Conservation (phyloP, 2,113 vertebrate genomes). For the Malaclemys terrapin region DNA sequence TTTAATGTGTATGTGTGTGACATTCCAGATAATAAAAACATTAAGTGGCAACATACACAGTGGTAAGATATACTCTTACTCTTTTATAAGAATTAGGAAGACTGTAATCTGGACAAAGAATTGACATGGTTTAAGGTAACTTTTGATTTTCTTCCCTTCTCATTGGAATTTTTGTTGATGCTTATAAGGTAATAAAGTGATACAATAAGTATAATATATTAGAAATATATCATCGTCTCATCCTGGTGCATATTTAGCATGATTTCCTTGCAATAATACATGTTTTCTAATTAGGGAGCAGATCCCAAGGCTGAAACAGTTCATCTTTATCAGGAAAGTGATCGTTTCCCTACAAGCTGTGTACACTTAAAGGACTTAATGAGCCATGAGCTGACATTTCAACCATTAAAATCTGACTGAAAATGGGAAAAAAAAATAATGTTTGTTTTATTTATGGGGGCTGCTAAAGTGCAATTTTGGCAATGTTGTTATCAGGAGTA, state of each 20-base stretch:
- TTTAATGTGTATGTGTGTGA: slow-evolving; percentile 16
- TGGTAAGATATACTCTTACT: background rate
- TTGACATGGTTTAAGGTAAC: slow-evolving; percentile 13
- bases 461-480: background rate
- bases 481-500: slow-evolving; percentile 13
- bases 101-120: background rate
- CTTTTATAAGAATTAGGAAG: background rate
- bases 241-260: slow-evolving; percentile 42
- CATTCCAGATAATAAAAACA: slow-evolving; percentile 44
- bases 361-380: slow-evolving; percentile 53
- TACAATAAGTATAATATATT: slow-evolving; percentile 61
- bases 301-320: slow-evolving; percentile 56
- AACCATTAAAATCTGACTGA: slow-evolving; percentile 50
- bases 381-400: slow-evolving; percentile 51
- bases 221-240: slow-evolving; percentile 67
- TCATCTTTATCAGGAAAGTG: slow-evolving; percentile 67
- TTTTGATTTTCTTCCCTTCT: slow-evolving; percentile 23
- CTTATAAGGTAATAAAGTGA: slow-evolving; percentile 58
- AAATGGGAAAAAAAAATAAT: slow-evolving; percentile 32
- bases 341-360: slow-evolving; percentile 56
- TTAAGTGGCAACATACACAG: slow-evolving; percentile 8
- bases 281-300: slow-evolving; percentile 70
- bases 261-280: slow-evolving; percentile 27
- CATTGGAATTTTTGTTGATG: slow-evolving; percentile 35
- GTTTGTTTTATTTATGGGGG: slow-evolving; percentile 32